Percentiles rank a stretch among this genome's conserved stretches.
phyloP scores from a whole-genome alignment of 2,888 invertebrate genomes.

The Agonum fuliginosum region DNA sequence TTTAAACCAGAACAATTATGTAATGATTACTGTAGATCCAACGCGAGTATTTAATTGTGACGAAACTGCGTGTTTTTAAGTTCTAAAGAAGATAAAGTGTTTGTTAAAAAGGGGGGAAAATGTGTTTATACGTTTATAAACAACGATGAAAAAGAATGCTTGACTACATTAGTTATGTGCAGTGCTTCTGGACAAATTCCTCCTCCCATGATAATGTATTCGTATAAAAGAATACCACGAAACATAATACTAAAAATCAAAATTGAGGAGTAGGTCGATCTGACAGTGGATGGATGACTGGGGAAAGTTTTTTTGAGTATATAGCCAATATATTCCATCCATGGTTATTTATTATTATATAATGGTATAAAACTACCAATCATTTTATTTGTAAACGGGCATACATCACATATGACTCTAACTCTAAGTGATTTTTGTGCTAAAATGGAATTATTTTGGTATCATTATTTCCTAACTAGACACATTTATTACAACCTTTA shows the following conservation, averaged over 20 bases:
- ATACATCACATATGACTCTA: constrained; percentile 69
- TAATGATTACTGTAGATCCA: constrained; percentile 64
- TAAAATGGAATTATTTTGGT: constrained; percentile 68
- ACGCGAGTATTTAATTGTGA: constrained; percentile 67
- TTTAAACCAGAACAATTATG: constrained; percentile 62
- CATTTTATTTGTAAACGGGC: constrained; percentile 70
- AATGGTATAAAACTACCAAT: constrained; percentile 67
- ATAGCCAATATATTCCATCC: constrained; percentile 69
- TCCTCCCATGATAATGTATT: constrained; percentile 63
- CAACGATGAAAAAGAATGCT: constrained; percentile 65
- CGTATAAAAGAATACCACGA: constrained; percentile 66
- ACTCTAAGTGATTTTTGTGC: constrained; percentile 69
- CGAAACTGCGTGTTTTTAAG: constrained; percentile 68
- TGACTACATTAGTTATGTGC: constrained; percentile 63
- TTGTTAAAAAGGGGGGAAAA: constrained; percentile 66
- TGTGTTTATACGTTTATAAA: constrained; percentile 63
- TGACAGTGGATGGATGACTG: constrained; percentile 71
- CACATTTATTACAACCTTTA: constrained; percentile 69
- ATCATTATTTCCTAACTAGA: constrained; percentile 69
- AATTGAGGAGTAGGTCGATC: constrained; percentile 70
- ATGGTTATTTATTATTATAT: constrained; percentile 68
- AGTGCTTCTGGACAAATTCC: constrained; percentile 62
- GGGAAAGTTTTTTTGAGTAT: constrained; percentile 70
- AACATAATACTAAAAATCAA: constrained; percentile 63
- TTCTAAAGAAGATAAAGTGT: constrained; percentile 67